Base-by-base conservation (phyloP, 2,113 vertebrate genomes). In the Rutilus rutilus region DNA sequence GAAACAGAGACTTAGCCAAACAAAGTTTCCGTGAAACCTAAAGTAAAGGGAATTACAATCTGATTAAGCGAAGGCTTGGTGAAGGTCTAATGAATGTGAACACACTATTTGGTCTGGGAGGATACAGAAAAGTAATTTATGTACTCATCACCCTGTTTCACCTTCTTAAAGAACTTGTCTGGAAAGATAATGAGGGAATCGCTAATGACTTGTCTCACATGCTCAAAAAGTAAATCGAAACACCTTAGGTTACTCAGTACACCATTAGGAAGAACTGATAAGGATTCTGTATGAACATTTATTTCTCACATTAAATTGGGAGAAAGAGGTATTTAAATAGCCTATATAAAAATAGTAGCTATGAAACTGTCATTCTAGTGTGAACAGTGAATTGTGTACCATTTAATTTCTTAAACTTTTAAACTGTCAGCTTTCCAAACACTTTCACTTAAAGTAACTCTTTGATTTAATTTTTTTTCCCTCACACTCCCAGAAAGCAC, bases 151-250 rank as follows among this genome's bases (percentile, higher is more conserved):
- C 75, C 75, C 47, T 77, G 17, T 27, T 77, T 77, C 47, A 77
- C 75, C 75, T 77, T 52, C 4, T 77, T 77, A 19, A 54, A 52
- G 47, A 30, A 75, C 73, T 27, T 75, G 42, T 75, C 42, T 25
- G 6, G 42, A 25, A 45, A 75, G 73, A 54, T 77, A 77, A 77
- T 77, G 75, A 77, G 25, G 50, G 47, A 77, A 19, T 30, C 7
- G 75, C 75, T 77, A 77, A 77, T 77, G 75, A 77, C 75, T 77
- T 54, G 75, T 77, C 75, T 33, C 47, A 9, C 9, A 77, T 77
- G 50, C 75, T 30, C 50, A 54, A 33, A 75, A 77, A 77, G 19
- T 77, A 54, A 33, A 77, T 19, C 47, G 27, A 52, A 54, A 77
- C 75, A 54, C 45, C 75, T 52, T 54, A 77, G 75, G 45, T 77